Evolutionary conservation across 2,888 invertebrate genomes (phyloP).

Genomic region (Villa cingulata): DNA sequence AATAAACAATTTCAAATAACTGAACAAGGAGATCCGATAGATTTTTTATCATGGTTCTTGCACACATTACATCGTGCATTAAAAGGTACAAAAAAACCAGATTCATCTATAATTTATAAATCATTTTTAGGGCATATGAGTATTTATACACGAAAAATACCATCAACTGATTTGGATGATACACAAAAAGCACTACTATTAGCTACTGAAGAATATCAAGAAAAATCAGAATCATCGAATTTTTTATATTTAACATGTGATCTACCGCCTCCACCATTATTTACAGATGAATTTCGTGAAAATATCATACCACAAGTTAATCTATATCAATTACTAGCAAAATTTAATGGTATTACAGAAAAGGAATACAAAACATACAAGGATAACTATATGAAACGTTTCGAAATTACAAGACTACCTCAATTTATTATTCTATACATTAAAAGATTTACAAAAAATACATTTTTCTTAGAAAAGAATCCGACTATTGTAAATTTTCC

Average conservation of each 20-base stretch:
- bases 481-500: slow-evolving; percentile 99
- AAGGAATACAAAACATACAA: slow-evolving; percentile 99
- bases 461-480: slow-evolving; percentile 98
- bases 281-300: slow-evolving; percentile 94
- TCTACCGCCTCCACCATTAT: slow-evolving; percentile 90
- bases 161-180: slow-evolving; percentile 83
- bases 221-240: slow-evolving; percentile 76
- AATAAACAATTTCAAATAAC: slow-evolving; percentile 97
- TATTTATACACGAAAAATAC: slow-evolving; percentile 82
- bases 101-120: slow-evolving; percentile 87
- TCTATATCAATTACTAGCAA: slow-evolving; percentile 80
- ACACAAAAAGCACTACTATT: slow-evolving; percentile 67
- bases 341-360: slow-evolving; percentile 90
- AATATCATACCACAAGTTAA: slow-evolving; percentile 99
- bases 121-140: slow-evolving; percentile 87
- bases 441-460: slow-evolving; percentile 96
- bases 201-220: slow-evolving; percentile 74
- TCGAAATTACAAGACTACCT: slow-evolving; percentile 86
- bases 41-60: slow-evolving; percentile 96
- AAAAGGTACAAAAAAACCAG: slow-evolving; percentile 77
- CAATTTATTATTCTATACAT: slow-evolving; percentile 92
- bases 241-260: slow-evolving; percentile 96
- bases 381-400: slow-evolving; percentile 93
- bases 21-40: slow-evolving; percentile 95
- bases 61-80: slow-evolving; percentile 90